Evolutionary conservation across 2,888 invertebrate species (phyloP).

Genomic region (Torymus auratus): DNA sequence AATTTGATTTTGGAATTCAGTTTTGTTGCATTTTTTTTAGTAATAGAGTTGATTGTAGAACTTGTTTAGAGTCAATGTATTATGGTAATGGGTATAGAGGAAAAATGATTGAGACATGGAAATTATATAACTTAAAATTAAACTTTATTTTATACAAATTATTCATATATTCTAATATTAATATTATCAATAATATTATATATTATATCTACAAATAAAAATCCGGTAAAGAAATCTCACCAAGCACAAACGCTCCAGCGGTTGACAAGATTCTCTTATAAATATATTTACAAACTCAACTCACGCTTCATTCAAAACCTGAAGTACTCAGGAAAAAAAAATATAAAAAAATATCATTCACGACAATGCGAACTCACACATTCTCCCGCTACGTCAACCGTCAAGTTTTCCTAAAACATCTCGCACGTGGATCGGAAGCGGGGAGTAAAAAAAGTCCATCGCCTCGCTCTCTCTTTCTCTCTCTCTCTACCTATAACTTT

Average conservation of each 20-base stretch:
- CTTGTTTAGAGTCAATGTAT: no score
- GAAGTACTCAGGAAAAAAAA: neutral
- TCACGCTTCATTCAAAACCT: neutral
- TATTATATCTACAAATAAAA: constrained; percentile 44
- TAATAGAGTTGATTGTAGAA: no score
- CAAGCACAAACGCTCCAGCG: constrained; percentile 34
- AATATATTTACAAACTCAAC: constrained; percentile 60
- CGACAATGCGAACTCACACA: neutral
- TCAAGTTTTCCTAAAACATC: neutral
- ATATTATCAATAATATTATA: constrained; percentile 12
- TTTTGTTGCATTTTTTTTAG: no score
- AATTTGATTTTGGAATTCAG: no score
- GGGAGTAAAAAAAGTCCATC: constrained; percentile 5
- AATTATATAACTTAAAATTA: constrained; percentile 27
- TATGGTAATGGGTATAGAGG: no score
- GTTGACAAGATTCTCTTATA: constrained; percentile 55
- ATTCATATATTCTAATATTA: constrained; percentile 1
- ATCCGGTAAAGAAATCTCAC: constrained; percentile 46
- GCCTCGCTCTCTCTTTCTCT: neutral
- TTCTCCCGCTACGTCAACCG: neutral
- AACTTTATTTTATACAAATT: constrained; percentile 44
- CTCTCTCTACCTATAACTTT: constrained; percentile 6
- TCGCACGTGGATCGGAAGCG: neutral
- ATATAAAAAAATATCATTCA: neutral
- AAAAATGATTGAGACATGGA: neutral